Evolutionary conservation across 2,888 invertebrate species (phyloP), one percentile per base, ranked within the genome.

Genomic region (Priocnemis perturbator): DNA sequence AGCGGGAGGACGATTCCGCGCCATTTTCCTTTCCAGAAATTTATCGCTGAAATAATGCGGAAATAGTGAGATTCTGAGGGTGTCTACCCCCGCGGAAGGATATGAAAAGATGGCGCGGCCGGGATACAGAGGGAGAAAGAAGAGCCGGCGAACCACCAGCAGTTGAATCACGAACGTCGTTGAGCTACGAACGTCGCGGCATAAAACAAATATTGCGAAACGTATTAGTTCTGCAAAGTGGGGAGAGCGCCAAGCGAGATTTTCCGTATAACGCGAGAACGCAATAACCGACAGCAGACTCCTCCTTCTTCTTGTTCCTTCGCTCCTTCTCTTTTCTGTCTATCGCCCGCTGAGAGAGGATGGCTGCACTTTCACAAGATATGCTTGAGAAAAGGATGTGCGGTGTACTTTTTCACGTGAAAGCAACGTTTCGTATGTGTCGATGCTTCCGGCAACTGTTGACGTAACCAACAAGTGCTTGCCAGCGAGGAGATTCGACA

Each of bases 41-140:
- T 85, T 82, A 83, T 84, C 79, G 78, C 72, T 67, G 77, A 81
- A 85, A 82, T 84, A 86, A 85, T 82, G 80, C 73, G 77, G 67
- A 81, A 82, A 81, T 81, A 81, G 83, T 79, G 81, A 78, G 77
- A 82, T 79, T 73, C 65, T 56, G 67, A 61, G 59, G 60, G 67
- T 52, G 63, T 58, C 48, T 44, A 47, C 48, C 63, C 58, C 44
- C 53, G 57, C 20, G 64, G 64, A 70, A 53, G 67, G 52, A 70
- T 68, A 59, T 17, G 23, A 56, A 63, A 65, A 62, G 72, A 57
- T 37, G n/a, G 55, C 48, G 15, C 17, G 52, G 37, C 11, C 1
- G 1, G 37, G 37, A 9, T 11, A 44, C 19, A 23, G 0, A 2
- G 14, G 9, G 45, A 26, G 14, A 2, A 56, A 14, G 37, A 63